Base-by-base conservation (phyloP, 1,140 invertebrate species). In the Periplaneta americana region DNA sequence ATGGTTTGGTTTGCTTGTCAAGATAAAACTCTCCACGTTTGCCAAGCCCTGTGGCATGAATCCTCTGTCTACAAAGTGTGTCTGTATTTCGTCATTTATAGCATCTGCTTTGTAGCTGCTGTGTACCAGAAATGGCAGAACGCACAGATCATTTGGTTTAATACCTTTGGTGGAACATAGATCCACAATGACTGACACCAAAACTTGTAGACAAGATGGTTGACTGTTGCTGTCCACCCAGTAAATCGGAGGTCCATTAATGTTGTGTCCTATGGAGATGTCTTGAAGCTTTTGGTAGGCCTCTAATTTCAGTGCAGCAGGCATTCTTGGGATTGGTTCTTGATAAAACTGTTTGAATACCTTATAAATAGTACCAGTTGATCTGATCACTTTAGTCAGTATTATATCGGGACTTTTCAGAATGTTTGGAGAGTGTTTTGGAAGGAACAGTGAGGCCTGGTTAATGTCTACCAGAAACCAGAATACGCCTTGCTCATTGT, bases 381-480 rank as follows among this genome's bases (percentile, higher is more conserved):
- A 86, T 28, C 87, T 83, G 81, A 88, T 86, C 2, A 88, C 85
- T 82, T 85, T 87, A 18, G 83, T 86, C 80, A 88, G 82, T 22
- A 85, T 83, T 2, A 87, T 83, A 17, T 85, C 77, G 9, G 87
- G 86, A 34, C 82, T 85, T 84, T 87, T 88, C 9, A 88, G 82
- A 31, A 88, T 78, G 37, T 83, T 80, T 11, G 86, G 87, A 5
- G 87, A 87, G 81, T 86, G 84, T 82, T 86, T 87, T 13, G 87
- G 87, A 34, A 88, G 83, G 78, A 87, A 87, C n/a, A 88, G 81
- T 2, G 86, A 85, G 2, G 87, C 86, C 85, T 88, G 87, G 80
- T 88, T 87, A n/a, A 87, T 87, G 78, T 88, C 87, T 0, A 87
- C 86, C 78, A 88, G 84, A 83, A 86, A 88, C 87, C 87, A 88